Evolutionary conservation across 1,140 invertebrate genomes (phyloP).

Genomic region (Phenacoccus solenopsis): DNA sequence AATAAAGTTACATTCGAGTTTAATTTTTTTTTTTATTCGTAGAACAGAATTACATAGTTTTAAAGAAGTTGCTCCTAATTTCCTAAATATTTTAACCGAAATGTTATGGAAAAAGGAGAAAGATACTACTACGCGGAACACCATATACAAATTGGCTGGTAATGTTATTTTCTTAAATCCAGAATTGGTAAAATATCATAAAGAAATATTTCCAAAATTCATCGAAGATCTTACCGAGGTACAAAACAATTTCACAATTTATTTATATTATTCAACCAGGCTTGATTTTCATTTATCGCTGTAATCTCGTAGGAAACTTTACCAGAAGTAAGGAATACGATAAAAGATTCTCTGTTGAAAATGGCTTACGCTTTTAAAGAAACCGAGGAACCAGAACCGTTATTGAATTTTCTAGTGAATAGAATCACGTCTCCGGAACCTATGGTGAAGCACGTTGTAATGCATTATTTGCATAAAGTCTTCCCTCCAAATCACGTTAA

Average conservation of each 20-base stretch:
- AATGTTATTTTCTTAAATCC: background rate
- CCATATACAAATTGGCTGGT: background rate
- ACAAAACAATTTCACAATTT: background rate
- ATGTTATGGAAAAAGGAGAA: slow-evolving; percentile 5
- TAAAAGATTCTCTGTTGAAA: slow-evolving; percentile 55
- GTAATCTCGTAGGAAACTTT: slow-evolving; percentile 34
- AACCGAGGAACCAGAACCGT: slow-evolving; percentile 26
- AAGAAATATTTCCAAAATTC: slow-evolving; percentile 11
- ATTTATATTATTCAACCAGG: background rate
- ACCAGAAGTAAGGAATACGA: slow-evolving; percentile 44
- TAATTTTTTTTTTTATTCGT: background rate
- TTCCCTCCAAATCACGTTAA: slow-evolving; percentile 69
- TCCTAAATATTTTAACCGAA: background rate
- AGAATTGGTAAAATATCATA: slow-evolving; percentile 8
- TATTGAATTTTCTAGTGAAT: slow-evolving; percentile 43
- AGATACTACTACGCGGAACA: background rate
- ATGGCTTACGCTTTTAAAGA: slow-evolving; percentile 50
- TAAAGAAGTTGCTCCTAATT: slow-evolving; percentile 8
- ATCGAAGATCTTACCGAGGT: slow-evolving; percentile 10
- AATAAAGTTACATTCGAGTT: background rate
- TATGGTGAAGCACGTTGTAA: slow-evolving; percentile 65
- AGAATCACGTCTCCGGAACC: slow-evolving; percentile 52
- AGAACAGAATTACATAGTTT: background rate
- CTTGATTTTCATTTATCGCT: background rate
- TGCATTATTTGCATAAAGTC: slow-evolving; percentile 64